Percentiles rank a stretch among this genome's conserved stretches.
Conservation (phyloP, 2,888 invertebrate species). For the Cataglyphis altisquamis region DNA sequence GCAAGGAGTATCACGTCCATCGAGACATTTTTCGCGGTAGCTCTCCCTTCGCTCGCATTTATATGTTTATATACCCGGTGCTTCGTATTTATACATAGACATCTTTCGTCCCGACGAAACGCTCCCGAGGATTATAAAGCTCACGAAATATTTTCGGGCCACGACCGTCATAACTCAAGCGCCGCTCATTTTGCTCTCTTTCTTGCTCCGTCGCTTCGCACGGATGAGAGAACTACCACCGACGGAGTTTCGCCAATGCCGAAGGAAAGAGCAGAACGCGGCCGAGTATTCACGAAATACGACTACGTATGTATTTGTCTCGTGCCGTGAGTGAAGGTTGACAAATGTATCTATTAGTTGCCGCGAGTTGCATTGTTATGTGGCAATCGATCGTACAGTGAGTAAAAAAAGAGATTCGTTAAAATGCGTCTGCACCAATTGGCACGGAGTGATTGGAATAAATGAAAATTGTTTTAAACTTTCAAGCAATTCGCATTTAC, state of each 20-base stretch:
- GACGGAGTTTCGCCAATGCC: constrained; percentile 36
- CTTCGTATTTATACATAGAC: constrained; percentile 64
- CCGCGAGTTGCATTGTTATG: constrained; percentile 40
- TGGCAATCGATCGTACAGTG: constrained; percentile 39
- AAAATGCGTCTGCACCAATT: constrained; percentile 34
- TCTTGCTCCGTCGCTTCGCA: constrained; percentile 32
- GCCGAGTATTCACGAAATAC: constrained; percentile 67
- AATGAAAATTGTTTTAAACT: constrained; percentile 29
- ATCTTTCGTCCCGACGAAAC: constrained; percentile 71
- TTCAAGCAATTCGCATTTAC: constrained; percentile 1
- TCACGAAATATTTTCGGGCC: constrained; percentile 81
- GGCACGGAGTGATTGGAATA: constrained; percentile 7
- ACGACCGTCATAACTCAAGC: constrained; percentile 81
- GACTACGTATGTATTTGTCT: constrained; percentile 69
- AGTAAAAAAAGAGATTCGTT: constrained; percentile 31
- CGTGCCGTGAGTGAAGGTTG: constrained; percentile 49
- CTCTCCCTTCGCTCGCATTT: constrained; percentile 41
- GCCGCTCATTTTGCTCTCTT: constrained; percentile 70
- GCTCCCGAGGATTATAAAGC: constrained; percentile 79
- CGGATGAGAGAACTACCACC: constrained; percentile 30
- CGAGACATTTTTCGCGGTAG: constrained; percentile 72
- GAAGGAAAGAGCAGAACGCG: constrained; percentile 8
- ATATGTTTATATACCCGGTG: constrained; percentile 58
- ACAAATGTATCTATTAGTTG: constrained; percentile 61
- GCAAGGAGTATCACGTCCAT: constrained; percentile 69